These are phyloP conservation scores for Tetranychus truncatus DNA, from an alignment of 2,888 invertebrate genomes.

Conservation along the genomic window DNA sequence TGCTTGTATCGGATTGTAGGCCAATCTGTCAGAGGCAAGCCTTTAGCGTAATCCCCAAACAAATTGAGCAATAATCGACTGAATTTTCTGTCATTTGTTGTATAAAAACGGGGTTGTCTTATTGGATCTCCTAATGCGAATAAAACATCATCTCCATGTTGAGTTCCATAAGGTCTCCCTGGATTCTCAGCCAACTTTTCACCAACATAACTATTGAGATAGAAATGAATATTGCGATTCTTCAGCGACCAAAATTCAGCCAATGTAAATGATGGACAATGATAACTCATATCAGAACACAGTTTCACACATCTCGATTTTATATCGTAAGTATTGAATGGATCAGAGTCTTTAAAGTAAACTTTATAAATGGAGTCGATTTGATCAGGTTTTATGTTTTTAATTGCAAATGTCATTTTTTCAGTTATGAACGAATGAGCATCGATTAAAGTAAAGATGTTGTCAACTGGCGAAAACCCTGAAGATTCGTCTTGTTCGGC, in stretches of 20 bases:
- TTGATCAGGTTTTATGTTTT: neutral
- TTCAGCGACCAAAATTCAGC: neutral
- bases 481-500: neutral
- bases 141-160: neutral
- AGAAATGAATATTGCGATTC: neutral
- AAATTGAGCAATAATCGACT: neutral
- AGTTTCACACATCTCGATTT: neutral
- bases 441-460: neutral
- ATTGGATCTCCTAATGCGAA: neutral
- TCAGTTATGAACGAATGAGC: neutral
- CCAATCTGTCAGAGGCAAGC: no score
- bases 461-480: neutral
- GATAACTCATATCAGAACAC: neutral
- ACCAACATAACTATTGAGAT: neutral
- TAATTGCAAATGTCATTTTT: neutral
- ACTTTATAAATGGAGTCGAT: neutral
- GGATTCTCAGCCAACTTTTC: neutral
- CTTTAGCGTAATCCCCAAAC: no score
- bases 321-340: neutral
- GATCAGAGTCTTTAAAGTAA: neutral
- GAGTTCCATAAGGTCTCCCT: neutral
- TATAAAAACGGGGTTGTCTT: neutral
- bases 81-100: neutral
- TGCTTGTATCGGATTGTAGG: no score
- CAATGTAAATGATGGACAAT: neutral